Conservation (phyloP, 1,140 invertebrate species). For the Saxidomus purpurata region DNA sequence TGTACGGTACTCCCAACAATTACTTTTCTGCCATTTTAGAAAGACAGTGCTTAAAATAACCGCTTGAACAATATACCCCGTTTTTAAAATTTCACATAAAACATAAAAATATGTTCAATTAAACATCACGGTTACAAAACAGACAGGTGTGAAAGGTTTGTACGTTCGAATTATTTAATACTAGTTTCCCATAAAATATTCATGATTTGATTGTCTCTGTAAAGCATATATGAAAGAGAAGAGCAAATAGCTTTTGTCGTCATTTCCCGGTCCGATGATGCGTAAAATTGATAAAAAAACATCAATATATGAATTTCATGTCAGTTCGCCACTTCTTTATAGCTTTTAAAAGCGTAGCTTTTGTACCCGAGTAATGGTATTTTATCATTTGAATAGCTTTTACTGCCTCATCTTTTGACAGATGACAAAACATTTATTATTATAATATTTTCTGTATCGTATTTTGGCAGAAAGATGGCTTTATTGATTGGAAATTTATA, state of each 20-base stretch:
- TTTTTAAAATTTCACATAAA: conserved; percentile 27
- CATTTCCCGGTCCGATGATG: conserved; percentile 51
- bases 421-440: conserved; percentile 49
- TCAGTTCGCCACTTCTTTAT: conserved; percentile 8
- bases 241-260: conserved; percentile 35
- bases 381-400: conserved; percentile 31
- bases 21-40: too few species aligned
- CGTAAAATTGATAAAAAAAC: conserved; percentile 49
- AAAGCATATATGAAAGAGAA: conserved; percentile 38
- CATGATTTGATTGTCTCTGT: conserved; percentile 54
- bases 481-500: conserved; percentile 23
- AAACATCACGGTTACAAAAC: neutral
- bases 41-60: neutral
- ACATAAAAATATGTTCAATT: conserved; percentile 34
- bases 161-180: conserved; percentile 23
- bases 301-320: conserved; percentile 7
- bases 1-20: too few species aligned
- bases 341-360: conserved; percentile 24
- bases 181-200: conserved; percentile 41
- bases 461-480: conserved; percentile 21
- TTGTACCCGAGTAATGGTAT: conserved; percentile 44
- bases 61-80: neutral
- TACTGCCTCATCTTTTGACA: conserved; percentile 26
- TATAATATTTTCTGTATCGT: conserved; percentile 38
- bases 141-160: conserved; percentile 30